Base-by-base conservation (phyloP, 2,113 vertebrate genomes). In the Psettodes erumei region DNA sequence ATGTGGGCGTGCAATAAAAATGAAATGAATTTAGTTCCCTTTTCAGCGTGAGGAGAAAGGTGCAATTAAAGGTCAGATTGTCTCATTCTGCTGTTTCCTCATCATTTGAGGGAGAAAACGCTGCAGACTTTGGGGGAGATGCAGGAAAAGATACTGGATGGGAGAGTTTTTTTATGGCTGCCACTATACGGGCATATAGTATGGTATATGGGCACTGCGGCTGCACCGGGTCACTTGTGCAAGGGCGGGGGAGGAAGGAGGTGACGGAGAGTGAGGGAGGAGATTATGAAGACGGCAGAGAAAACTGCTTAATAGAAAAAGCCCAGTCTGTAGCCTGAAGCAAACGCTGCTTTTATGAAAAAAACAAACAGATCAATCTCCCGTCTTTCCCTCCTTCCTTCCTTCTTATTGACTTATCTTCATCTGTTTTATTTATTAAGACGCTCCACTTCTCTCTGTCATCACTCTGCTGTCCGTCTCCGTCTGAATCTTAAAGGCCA, bases 331-430 rank as follows among this genome's bases (percentile, higher is more conserved):
- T n/a, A 32, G 54, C 64, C 75, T 16, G 13, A 18, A 70, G 75
- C 69, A n/a, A 8, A 18, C 47, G 64, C 16, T 54, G 23, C 59
- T 43, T 37, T 77, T 40, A 73, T 78, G 65, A 83, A 59, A 62
- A 47, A 73, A 50, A 7, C n/a, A 45, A n/a, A n/a, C n/a, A 19
- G 12, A 75, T 69, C 33, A 47, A 63, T 68, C 1, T 32, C 16
- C 45, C 25, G 25, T 60, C 8, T 38, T 68, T 50, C 23, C 35
- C 10, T n/a, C n/a, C 4, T 15, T 42, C 10, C 8, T 28, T 68
- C 30, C 27, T 19, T 7, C 40, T 63, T 62, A 43, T n/a, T 76
- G 43, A 50, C 45, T 21, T 28, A 27, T 48, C 65, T 66, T 42
- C 21, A 35, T 56, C 8, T 55, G 18, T 13, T 66, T 47, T 38